Percentiles rank a stretch among this genome's conserved stretches.
These are phyloP conservation scores for Callosobruchus maculatus DNA, from an alignment of 2,888 invertebrate genomes.

Conservation along the genomic window DNA sequence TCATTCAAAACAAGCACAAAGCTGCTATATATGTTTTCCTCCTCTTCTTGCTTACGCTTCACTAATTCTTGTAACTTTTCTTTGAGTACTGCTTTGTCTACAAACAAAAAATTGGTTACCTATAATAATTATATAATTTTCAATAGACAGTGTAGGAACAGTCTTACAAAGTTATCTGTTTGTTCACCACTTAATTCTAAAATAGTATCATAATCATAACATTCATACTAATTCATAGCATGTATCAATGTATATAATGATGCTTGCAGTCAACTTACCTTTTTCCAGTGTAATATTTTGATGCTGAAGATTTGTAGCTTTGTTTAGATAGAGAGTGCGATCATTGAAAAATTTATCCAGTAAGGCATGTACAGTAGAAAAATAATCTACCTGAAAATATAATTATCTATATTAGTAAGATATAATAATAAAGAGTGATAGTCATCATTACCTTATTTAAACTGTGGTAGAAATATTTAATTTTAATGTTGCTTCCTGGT, in stretches of 20 bases:
- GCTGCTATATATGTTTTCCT: conserved; percentile 35
- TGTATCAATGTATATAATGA: no score
- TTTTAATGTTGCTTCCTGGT: conserved; percentile 20
- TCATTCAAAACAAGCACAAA: conserved; percentile 42
- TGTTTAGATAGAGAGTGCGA: not conserved
- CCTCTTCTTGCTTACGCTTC: conserved; percentile 29
- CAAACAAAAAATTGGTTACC: no score
- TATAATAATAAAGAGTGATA: no score
- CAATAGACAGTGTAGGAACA: not conserved
- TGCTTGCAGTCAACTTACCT: not conserved
- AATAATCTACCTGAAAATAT: not conserved
- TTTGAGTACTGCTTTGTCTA: conserved; percentile 22
- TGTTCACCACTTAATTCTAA: no score
- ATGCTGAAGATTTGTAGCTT: not conserved
- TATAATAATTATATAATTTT: no score
- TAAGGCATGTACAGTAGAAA: conserved; percentile 2
- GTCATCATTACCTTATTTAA: conserved; percentile 17
- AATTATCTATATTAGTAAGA: not conserved
- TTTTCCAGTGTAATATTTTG: not conserved
- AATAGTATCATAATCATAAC: no score
- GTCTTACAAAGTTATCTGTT: not conserved
- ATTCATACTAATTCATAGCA: no score
- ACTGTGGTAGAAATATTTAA: conserved; percentile 21
- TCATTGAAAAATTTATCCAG: conserved; percentile 18
- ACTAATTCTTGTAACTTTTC: conserved; percentile 30